phyloP scores from a whole-genome alignment of 2,888 invertebrate genomes.

The Spatulosminthurus flaviceps region DNA sequence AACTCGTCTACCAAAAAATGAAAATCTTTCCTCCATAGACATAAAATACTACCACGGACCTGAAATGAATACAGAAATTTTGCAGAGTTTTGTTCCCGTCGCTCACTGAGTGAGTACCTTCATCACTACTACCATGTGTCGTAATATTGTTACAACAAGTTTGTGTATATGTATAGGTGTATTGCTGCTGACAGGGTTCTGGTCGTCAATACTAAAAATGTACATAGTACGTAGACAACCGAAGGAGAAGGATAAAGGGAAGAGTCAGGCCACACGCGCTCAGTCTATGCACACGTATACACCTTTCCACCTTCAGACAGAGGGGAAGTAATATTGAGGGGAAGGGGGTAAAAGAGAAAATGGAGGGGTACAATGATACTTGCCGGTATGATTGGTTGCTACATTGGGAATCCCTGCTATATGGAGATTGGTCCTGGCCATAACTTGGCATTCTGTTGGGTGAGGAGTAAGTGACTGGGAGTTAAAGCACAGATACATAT shows the following conservation, averaged over 20 bases:
- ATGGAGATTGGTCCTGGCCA: conserved; percentile 11
- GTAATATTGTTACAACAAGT: too few relatives aligned
- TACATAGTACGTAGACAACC: conserved; percentile 18
- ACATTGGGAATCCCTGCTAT: conserved; percentile 1
- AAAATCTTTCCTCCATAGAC: background rate
- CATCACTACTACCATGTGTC: too few relatives aligned
- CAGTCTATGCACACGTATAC: conserved; percentile 14
- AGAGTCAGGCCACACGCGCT: background rate
- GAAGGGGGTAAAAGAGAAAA: background rate
- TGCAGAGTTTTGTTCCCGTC: background rate
- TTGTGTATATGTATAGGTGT: too few relatives aligned
- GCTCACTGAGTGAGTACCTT: too few relatives aligned
- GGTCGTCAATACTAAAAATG: conserved; percentile 28
- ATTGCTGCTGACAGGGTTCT: too few relatives aligned
- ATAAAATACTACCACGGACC: background rate
- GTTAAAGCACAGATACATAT: background rate
- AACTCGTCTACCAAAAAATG: too few relatives aligned
- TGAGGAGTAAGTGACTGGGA: background rate
- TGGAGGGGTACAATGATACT: conserved; percentile 22
- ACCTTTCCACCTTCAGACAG: background rate
- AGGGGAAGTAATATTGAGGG: conserved; percentile 24
- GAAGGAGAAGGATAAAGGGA: background rate
- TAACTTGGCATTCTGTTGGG: conserved; percentile 7
- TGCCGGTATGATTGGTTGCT: conserved; percentile 12
- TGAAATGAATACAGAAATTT: conserved; percentile 10